phyloP scores from a whole-genome alignment of 2,888 invertebrate genomes.

The Onthophagus sagittarius region DNA sequence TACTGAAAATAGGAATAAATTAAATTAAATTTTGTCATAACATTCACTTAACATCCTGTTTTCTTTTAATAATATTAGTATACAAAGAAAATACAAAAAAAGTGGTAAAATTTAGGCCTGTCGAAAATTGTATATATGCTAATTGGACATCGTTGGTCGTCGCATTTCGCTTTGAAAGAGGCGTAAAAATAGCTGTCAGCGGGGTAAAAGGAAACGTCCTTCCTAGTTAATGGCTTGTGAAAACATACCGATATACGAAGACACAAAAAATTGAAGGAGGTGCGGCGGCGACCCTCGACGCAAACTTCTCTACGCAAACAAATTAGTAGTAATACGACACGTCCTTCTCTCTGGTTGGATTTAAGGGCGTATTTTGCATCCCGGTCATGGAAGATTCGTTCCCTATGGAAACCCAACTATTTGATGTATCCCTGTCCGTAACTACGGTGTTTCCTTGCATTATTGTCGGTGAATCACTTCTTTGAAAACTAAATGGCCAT shows the following conservation, averaged over 20 bases:
- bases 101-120: neutral
- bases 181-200: neutral
- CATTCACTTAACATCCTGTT: too few relatives aligned
- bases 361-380: neutral
- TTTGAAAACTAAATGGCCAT: conserved; percentile 79
- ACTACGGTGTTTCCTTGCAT: conserved; percentile 34
- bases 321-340: conserved; percentile 47
- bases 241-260: neutral
- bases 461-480: conserved; percentile 50
- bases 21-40: too few relatives aligned
- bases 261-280: neutral
- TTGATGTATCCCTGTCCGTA: conserved; percentile 34
- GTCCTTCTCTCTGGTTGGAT: conserved; percentile 42
- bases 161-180: neutral
- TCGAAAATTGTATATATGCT: neutral
- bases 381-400: conserved; percentile 34
- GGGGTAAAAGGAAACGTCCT: neutral
- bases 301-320: conserved; percentile 22
- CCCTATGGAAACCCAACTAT: conserved; percentile 35
- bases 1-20: too few relatives aligned
- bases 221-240: neutral
- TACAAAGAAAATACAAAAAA: neutral
- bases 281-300: neutral
- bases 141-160: neutral
- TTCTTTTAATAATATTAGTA: too few relatives aligned